phyloP scores from a whole-genome alignment of 2,888 invertebrate species.

The Cerceris rybyensis region DNA sequence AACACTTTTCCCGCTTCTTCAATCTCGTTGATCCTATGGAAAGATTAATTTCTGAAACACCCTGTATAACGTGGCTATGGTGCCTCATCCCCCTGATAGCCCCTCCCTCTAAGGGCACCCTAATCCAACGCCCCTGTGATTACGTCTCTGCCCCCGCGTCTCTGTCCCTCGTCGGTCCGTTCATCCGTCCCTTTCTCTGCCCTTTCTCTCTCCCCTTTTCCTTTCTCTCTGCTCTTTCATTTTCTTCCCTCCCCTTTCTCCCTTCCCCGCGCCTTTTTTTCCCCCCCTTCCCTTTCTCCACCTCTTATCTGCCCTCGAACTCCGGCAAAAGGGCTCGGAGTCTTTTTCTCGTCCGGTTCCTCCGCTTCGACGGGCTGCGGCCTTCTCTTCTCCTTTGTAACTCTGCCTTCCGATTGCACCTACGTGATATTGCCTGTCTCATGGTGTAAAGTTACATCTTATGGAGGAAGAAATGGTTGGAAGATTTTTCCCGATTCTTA shows the following conservation, averaged over 20 bases:
- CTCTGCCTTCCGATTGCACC: no score
- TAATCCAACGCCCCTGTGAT: conserved; percentile 78
- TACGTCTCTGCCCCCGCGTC: conserved; percentile 66
- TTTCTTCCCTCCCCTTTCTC: conserved; percentile 15
- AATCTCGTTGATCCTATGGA: no score
- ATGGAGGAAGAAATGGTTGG: no score
- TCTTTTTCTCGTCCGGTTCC: neutral
- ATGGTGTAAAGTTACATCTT: no score
- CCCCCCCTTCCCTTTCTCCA: neutral
- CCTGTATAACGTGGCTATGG: no score
- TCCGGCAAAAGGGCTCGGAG: neutral
- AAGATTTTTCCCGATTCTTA: no score
- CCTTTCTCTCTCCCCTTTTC: conserved; percentile 18
- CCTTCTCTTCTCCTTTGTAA: no score
- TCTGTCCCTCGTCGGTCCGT: conserved; percentile 42
- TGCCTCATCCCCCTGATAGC: conserved; percentile 47
- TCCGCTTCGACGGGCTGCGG: neutral
- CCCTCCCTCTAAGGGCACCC: conserved; percentile 64
- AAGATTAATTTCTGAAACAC: no score
- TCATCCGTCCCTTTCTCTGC: conserved; percentile 31
- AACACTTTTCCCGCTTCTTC: no score
- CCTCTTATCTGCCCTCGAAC: neutral
- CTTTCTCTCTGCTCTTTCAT: conserved; percentile 9
- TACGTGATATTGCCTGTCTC: no score
- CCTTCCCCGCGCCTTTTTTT: neutral